Evolutionary conservation across 2,113 vertebrate genomes (phyloP), one percentile per base, ranked within the genome.

Genomic region (Atrichornis clamosus): DNA sequence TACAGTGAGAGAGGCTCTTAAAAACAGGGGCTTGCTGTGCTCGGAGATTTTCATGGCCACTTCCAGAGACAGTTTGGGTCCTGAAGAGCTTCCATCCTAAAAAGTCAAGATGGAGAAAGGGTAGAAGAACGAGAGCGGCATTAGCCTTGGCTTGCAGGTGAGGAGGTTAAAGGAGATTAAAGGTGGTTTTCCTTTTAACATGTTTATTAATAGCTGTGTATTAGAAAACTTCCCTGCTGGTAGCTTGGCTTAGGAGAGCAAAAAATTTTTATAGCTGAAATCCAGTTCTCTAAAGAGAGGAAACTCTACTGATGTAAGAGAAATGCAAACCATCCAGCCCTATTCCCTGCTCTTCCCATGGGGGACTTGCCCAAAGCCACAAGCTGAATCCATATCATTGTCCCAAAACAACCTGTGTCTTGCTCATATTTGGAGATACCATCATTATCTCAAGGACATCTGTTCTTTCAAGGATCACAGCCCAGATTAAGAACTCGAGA

Each of bases 351-450:
- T 5, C 26, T 55, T 21, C 67, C 56, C 68, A 1, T 6, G 10
- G 80, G 15, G 12, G 59, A 16, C 15, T 64, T 59, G 59, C n/a
- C 89, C 46, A 18, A 20, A 41, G 37, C 39, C 46, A 47, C 24
- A 10, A 28, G 5, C 24, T 13, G 67, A 73, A 22, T 23, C 33
- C 17, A 8, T 41, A 0, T 1, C 6, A 19, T 42, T 67, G 37
- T 42, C 70, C 62, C 64, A 44, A 33, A 92, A 35, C 58, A 46
- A 42, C 41, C 52, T 22, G 15, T 30, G 49, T 42, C 53, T 64
- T 35, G n/a, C 35, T 90, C 0, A 0, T n/a, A 4, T 50, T 60
- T 77, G 77, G 46, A 65, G 41, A 27, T 16, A 1, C 27, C 8
- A 1, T 19, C 15, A 21, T 44, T 35, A 10, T 11, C 5, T 1